Base-by-base conservation (phyloP, 1,140 invertebrate genomes). In the Akabosia matsudoensis region DNA sequence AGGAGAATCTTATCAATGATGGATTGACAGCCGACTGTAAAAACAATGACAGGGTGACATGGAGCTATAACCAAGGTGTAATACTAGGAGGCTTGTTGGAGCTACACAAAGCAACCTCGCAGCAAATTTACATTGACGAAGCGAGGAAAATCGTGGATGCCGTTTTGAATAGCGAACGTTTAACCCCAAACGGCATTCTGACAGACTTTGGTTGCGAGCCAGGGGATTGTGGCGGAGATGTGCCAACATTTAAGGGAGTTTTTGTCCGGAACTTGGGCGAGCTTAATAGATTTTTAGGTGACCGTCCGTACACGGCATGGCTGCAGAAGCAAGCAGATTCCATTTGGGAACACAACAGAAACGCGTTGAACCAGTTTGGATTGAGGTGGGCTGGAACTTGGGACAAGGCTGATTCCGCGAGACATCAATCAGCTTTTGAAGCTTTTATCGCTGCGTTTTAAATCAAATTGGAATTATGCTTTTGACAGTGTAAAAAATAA, bases 11-110 rank as follows among this genome's bases (percentile, higher is more conserved):
- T 7, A 56, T 78, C 24, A 80, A 80, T 34, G 77, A 80, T 71
- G 75, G 77, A 14, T 61, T 78, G 2, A 77, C 76, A n/a, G 14
- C n/a, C n/a, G 73, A 77, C 26, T 79, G 77, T 33, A 16, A 51
- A 45, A 80, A 80, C 33, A 80, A 80, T 75, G 74, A 74, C 28
- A 10, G 51, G 1, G 75, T 77, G n/a, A 80, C 79, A 16, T 80
- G 79, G 79, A 37, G 75, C 1, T 80, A 80, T 56, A 80, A 80
- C 33, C 79, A 80, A 72, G 79, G 79, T 18, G 79, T 80, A 0
- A 80, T 80, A 26, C 33, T 80, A 0, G 79, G 79, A 28, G 79
- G 79, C 51, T 71, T 80, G 24, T 74, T 77, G 3, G 75, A 80
- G 45, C 37, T 80, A 4, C 45, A 61, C 34, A 64, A 71, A 18